These are phyloP conservation scores for Morone saxatilis DNA, from an alignment of 2,113 vertebrate genomes.

Conservation along the genomic window DNA sequence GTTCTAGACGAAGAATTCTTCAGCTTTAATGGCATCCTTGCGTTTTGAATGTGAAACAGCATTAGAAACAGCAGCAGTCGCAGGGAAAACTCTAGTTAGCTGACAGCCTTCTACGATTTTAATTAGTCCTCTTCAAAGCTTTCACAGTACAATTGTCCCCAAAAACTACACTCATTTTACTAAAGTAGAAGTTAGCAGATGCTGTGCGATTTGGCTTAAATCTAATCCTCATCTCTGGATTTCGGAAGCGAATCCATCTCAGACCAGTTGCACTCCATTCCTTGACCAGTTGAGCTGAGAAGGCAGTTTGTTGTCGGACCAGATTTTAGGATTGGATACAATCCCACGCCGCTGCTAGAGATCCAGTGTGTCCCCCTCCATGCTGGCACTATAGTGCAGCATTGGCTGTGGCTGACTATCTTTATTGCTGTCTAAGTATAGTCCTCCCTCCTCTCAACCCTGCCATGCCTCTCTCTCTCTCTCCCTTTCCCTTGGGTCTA, in stretches of 20 bases:
- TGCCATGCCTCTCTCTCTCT: conserved; percentile 41
- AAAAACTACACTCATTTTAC: not conserved
- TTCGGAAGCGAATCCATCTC: conserved; percentile 6
- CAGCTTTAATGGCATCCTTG: not conserved
- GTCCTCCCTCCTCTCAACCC: conserved; percentile 55
- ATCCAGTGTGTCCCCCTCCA: conserved; percentile 40
- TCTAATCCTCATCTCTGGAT: not conserved
- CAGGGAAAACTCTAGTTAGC: too few relatives aligned
- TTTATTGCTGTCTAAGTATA: conserved; percentile 69
- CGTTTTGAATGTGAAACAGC: not conserved
- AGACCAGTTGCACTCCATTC: not conserved
- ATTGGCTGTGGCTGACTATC: conserved; percentile 48
- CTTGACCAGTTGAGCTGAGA: conserved; percentile 9
- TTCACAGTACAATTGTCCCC: conserved; percentile 9
- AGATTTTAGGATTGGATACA: conserved; percentile 5
- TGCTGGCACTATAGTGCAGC: conserved; percentile 32
- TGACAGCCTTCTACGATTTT: not conserved
- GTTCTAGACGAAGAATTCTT: not conserved
- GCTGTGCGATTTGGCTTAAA: not conserved
- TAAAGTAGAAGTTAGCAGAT: not conserved
- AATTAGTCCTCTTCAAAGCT: conserved; percentile 16
- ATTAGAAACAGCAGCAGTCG: not conserved
- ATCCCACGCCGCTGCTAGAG: conserved; percentile 30
- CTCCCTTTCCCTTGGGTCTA: conserved; percentile 56
- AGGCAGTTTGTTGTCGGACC: conserved; percentile 12